A percentile compares a stretch with the other conserved stretches of the same genome.
Evolutionary conservation across 1,140 invertebrate species (phyloP).

Genomic region (Teleogryllus occipitalis): DNA sequence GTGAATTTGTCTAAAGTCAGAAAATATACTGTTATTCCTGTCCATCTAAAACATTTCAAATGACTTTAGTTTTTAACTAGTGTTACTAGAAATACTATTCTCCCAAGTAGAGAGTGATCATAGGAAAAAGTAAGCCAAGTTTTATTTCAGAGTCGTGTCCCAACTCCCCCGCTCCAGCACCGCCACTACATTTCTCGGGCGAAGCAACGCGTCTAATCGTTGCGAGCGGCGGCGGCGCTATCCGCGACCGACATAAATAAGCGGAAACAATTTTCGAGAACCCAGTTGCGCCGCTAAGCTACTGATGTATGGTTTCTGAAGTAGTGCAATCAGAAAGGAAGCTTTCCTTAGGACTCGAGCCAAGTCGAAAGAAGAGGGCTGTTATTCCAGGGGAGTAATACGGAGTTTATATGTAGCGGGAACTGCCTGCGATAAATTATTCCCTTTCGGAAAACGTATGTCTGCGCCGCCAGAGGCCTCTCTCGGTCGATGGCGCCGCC

Average conservation of each 20-base stretch:
- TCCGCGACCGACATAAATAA: neutral
- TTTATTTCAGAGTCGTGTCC: too few relatives aligned
- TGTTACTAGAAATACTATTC: too few relatives aligned
- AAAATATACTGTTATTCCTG: too few relatives aligned
- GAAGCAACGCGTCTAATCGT: neutral
- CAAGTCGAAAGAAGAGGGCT: neutral
- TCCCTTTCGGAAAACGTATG: neutral
- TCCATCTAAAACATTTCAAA: too few relatives aligned
- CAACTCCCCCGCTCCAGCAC: too few relatives aligned
- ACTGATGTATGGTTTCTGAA: neutral
- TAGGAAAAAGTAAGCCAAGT: too few relatives aligned
- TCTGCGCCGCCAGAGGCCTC: neutral
- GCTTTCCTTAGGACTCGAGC: neutral
- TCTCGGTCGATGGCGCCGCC: neutral
- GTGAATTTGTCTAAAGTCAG: too few relatives aligned
- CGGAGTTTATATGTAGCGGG: neutral
- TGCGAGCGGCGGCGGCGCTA: neutral
- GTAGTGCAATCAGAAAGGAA: slow-evolving; percentile 4
- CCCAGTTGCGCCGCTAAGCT: neutral
- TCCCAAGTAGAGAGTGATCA: too few relatives aligned
- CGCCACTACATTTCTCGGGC: neutral
- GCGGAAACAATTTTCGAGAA: neutral
- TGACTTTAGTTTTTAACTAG: too few relatives aligned
- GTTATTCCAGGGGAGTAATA: neutral
- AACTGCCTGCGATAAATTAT: neutral